Base-by-base conservation (phyloP, 2,888 invertebrate species). In the Iselma pallidipennis region DNA sequence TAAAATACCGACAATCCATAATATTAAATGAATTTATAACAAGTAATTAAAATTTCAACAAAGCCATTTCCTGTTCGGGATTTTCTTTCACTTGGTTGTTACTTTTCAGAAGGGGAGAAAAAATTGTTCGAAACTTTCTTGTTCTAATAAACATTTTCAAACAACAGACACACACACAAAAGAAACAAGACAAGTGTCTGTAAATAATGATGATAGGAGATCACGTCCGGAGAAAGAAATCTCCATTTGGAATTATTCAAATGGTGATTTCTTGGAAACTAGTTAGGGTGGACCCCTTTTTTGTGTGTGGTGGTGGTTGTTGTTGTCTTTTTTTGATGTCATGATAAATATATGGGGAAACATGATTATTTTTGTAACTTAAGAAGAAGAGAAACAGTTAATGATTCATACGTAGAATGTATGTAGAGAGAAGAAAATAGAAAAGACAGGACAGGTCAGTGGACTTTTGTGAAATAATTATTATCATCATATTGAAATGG, bases 321-420 rank as follows among this genome's bases (percentile, higher is more conserved):
- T n/a, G n/a, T n/a, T n/a, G n/a, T n/a, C n/a, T n/a, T n/a, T n/a
- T n/a, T n/a, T n/a, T n/a, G n/a, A 16, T 42, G 45, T 45, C 45
- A n/a, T 37, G n/a, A 45, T 45, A 45, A 45, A 23, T 12, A 4
- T 23, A 21, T 28, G 28, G 4, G 9, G 12, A 23, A 45, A 45
- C 21, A 45, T 23, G 45, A 45, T 45, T 45, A 45, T 45, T 45
- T 45, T 45, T 45, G 45, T 45, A 45, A 45, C 21, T 45, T 45
- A 23, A 45, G 45, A 45, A 45, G 45, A 45, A 45, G 45, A 45
- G 45, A 45, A 45, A 45, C 45, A 45, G 45, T 45, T 45, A 45
- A 45, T 45, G 45, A 45, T 45, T 45, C 45, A 45, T 45, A 45
- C 45, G 23, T 21, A 16, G 2, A 16, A 16, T 37, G 45, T 45